Evolutionary conservation across 2,797 vertebrate species (phyloP), one percentile per base, ranked within the genome.

Genomic region (Coreius guichenoti): DNA sequence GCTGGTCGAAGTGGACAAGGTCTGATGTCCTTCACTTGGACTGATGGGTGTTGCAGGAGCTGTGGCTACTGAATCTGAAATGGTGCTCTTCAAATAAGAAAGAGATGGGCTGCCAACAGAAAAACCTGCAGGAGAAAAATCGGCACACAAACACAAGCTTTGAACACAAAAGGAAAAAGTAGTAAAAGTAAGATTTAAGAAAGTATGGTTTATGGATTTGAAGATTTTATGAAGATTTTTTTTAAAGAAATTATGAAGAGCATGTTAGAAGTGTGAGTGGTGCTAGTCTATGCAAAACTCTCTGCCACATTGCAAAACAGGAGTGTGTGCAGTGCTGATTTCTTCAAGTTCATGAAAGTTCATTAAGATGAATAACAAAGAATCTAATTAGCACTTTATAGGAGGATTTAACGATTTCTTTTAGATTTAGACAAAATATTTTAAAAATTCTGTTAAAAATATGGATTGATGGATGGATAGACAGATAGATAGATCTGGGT

Each of bases 101-200:
- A 56, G 54, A 19, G 91, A 87, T 82, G 89, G 89, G 89, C 89
- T 90, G 80, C 45, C 49, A 68, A 75, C 87, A 90, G 89, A 68
- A 65, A 86, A 80, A 82, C 85, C 88, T 92, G 87, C 86, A 89
- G 80, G 12, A 73, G 49, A 80, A 17, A 90, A 76, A 86, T 77
- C 76, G 13, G 54, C 19, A 80, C n/a, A 36, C 63, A 73, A 56
- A 11, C 49, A 78, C 63, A 21, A 90, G 82, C 23, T 36, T 17
- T 13, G 67, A 61, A 83, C 75, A 9, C 5, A 17, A 70, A 14
- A 82, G 6, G 56, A 43, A 79, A 74, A 16, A 12, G 23, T 16
- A 26, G 4, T 51, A 21, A 23, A 23, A 23, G 17, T 63, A 63
- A 63, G 12, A 26, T 63, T 29, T 56, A 21, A 56, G 8, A 29